These are phyloP conservation scores for Sinonovacula constricta DNA, from an alignment of 1,140 invertebrate species.

Conservation along the genomic window DNA sequence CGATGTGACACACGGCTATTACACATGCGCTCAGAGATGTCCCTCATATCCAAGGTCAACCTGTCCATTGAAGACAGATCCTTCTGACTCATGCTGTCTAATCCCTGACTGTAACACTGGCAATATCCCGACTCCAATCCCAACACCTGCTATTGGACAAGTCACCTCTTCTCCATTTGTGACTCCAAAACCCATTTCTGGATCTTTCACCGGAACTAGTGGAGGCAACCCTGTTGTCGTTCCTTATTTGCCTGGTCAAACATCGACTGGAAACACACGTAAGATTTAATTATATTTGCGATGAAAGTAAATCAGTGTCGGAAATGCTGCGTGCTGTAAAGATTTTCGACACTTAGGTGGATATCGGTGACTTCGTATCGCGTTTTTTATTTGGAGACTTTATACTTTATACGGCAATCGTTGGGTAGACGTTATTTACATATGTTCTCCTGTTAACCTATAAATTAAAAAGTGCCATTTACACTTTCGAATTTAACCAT, in stretches of 20 bases:
- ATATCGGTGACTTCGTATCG: no score
- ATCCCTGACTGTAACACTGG: constrained; percentile 60
- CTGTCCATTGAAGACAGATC: constrained; percentile 51
- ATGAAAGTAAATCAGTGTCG: no score
- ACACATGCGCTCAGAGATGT: constrained; percentile 67
- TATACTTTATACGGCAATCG: no score
- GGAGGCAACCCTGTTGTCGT: constrained; percentile 39
- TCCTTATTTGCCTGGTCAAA: constrained; percentile 29
- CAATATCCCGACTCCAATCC: constrained; percentile 49
- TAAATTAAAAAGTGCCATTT: no score
- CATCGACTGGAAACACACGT: constrained; percentile 23
- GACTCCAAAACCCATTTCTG: constrained; percentile 37
- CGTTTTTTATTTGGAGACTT: no score
- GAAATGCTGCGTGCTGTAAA: no score
- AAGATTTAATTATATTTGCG: no score
- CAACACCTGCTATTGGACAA: constrained; percentile 28
- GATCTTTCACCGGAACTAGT: constrained; percentile 38
- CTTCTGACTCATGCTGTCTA: constrained; percentile 55
- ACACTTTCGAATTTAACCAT: no score
- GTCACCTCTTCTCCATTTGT: constrained; percentile 40
- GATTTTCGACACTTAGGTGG: no score
- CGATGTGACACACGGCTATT: constrained; percentile 61
- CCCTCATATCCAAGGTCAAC: constrained; percentile 44
- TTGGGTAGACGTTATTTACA: no score
- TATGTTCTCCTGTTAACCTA: no score